These are phyloP conservation scores for Poecilia latipinna DNA, from an alignment of 2,113 vertebrate genomes.

Conservation along the genomic window DNA sequence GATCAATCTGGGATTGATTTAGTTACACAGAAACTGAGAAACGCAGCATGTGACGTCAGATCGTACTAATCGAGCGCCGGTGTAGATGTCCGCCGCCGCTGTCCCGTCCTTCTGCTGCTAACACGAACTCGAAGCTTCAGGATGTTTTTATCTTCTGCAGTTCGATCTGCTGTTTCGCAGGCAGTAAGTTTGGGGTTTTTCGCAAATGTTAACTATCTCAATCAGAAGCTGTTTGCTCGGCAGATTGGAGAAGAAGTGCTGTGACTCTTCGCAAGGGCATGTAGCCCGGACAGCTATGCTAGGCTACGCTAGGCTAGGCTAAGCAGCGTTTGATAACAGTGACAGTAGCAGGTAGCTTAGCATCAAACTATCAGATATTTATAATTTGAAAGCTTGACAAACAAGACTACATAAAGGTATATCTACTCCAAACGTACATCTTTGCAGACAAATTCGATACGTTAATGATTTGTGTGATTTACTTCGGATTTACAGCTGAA, in stretches of 20 bases:
- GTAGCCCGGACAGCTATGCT: conserved; percentile 45
- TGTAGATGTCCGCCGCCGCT: conserved; percentile 50
- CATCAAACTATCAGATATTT: neutral
- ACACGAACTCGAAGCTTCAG: conserved; percentile 27
- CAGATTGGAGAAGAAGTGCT: neutral
- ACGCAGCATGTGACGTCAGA: conserved; percentile 45
- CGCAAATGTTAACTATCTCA: neutral
- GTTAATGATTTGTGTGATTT: neutral
- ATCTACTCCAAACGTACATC: neutral
- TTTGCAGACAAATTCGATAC: neutral
- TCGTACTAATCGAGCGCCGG: conserved; percentile 62
- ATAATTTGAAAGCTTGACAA: neutral
- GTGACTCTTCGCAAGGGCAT: conserved; percentile 80
- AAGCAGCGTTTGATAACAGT: neutral
- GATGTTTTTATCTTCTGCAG: conserved; percentile 75
- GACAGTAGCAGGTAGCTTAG: neutral
- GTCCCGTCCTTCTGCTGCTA: conserved; percentile 37
- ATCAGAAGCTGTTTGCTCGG: fast-evolving
- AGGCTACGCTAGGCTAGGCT: neutral
- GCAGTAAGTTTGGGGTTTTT: conserved; percentile 63
- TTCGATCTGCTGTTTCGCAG: conserved; percentile 74
- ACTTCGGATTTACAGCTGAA: neutral
- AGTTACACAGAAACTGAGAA: neutral
- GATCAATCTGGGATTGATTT: conserved; percentile 68
- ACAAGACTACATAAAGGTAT: neutral